Percentiles rank a stretch among this genome's conserved stretches.
phyloP scores from a whole-genome alignment of 2,797 vertebrate species.

The Sebastes paucispinis region DNA sequence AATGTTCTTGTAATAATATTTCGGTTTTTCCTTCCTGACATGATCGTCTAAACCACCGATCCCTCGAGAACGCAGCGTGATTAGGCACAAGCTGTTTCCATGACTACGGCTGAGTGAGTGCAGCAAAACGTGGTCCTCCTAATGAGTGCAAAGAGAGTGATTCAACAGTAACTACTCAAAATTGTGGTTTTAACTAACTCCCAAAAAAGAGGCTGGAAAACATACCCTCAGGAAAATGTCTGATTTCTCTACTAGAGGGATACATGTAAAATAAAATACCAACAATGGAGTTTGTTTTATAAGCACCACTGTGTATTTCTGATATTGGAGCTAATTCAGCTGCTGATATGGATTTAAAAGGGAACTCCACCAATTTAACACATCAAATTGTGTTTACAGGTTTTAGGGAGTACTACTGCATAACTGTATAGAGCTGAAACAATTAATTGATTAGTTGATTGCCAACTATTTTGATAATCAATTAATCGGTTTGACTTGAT shows the following conservation, averaged over 20 bases:
- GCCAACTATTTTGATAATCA: no score
- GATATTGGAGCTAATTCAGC: not conserved
- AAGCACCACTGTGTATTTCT: not conserved
- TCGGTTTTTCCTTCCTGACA: not conserved
- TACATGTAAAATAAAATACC: not conserved
- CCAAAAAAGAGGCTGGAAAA: not conserved
- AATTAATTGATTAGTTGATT: no score
- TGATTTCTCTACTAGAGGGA: not conserved
- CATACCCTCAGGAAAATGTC: not conserved
- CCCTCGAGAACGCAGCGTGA: conserved; percentile 18
- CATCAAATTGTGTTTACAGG: not conserved
- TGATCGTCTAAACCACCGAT: not conserved
- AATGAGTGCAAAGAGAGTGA: not conserved
- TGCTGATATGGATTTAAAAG: not conserved
- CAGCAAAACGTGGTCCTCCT: not conserved
- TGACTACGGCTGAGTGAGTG: conserved; percentile 43
- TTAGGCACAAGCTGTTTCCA: conserved; percentile 61
- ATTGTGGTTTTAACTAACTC: not conserved
- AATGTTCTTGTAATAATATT: not conserved
- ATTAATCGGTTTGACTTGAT: no score
- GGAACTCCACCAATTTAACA: not conserved
- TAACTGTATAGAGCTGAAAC: no score
- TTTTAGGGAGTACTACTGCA: not conserved
- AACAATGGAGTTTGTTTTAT: not conserved
- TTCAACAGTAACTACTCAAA: not conserved